Conservation (phyloP, 2,888 invertebrate genomes). For the Nymphalis urticae region DNA sequence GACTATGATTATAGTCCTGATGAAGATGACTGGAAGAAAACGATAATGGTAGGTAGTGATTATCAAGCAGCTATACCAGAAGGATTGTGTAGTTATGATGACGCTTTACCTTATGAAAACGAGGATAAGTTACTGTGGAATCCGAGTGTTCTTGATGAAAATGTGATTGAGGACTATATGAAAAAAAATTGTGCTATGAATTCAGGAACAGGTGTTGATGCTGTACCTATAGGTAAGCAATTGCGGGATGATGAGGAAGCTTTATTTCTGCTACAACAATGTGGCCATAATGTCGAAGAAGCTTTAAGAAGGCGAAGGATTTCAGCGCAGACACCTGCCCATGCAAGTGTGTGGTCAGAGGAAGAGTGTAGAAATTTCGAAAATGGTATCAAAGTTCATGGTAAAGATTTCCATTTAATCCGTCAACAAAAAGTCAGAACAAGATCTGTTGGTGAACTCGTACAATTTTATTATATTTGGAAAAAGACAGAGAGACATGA, state of each 20-base stretch:
- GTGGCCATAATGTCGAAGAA: conserved; percentile 97
- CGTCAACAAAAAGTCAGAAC: conserved; percentile 96
- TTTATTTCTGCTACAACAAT: conserved; percentile 93
- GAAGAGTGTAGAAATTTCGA: conserved; percentile 99
- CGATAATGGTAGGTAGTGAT: conserved; percentile 96
- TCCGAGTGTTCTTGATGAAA: conserved; percentile 87
- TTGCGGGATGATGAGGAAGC: conserved; percentile 95
- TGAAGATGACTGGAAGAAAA: conserved; percentile 95
- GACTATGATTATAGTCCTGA: conserved; percentile 92
- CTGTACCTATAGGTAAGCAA: conserved; percentile 87
- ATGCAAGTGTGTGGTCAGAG: conserved; percentile 96
- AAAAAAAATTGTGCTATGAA: conserved; percentile 81
- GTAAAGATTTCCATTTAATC: conserved; percentile 97
- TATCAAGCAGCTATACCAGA: conserved; percentile 97
- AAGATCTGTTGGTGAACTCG: conserved; percentile 96
- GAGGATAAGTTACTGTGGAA: conserved; percentile 98
- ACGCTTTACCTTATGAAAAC: conserved; percentile 96
- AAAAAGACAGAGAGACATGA: conserved; percentile 99
- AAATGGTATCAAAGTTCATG: conserved; percentile 94
- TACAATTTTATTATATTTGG: conserved; percentile 98
- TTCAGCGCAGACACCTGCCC: conserved; percentile 85
- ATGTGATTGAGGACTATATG: conserved; percentile 90
- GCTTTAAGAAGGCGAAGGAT: conserved; percentile 90
- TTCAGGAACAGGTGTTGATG: conserved; percentile 68
- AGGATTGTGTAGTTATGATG: conserved; percentile 94